These are phyloP conservation scores for Calameuta pallipes DNA, from an alignment of 2,888 invertebrate species.

Conservation along the genomic window DNA sequence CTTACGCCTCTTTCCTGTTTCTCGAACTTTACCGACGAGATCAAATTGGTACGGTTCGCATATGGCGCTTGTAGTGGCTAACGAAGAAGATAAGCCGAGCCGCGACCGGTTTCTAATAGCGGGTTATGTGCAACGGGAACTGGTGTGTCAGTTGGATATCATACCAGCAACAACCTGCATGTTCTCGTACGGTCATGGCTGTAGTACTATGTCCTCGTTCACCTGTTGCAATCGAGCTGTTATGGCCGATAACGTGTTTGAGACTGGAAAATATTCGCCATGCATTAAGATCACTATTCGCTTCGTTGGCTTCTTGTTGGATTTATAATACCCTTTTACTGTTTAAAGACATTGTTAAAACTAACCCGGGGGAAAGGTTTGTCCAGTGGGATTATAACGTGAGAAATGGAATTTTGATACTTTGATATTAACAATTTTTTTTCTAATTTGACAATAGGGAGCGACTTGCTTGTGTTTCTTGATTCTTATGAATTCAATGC, in stretches of 20 bases:
- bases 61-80: neutral
- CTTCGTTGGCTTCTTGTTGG: neutral
- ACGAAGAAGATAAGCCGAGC: neutral
- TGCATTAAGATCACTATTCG: neutral
- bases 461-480: neutral
- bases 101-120: neutral
- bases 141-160: neutral
- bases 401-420: neutral
- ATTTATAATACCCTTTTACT: neutral
- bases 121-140: neutral
- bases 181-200: neutral
- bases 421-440: neutral
- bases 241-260: neutral
- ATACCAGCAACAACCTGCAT: neutral
- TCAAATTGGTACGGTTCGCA: neutral
- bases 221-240: neutral
- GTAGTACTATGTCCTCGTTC: neutral
- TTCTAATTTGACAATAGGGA: neutral
- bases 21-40: neutral
- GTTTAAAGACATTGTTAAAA: neutral
- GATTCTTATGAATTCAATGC: neutral
- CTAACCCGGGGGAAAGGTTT: neutral
- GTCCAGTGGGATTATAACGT: neutral
- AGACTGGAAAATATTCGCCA: neutral
- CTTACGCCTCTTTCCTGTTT: neutral